Evolutionary conservation across 2,113 vertebrate genomes (phyloP).

Genomic region (Brachypodius melanocephalos): DNA sequence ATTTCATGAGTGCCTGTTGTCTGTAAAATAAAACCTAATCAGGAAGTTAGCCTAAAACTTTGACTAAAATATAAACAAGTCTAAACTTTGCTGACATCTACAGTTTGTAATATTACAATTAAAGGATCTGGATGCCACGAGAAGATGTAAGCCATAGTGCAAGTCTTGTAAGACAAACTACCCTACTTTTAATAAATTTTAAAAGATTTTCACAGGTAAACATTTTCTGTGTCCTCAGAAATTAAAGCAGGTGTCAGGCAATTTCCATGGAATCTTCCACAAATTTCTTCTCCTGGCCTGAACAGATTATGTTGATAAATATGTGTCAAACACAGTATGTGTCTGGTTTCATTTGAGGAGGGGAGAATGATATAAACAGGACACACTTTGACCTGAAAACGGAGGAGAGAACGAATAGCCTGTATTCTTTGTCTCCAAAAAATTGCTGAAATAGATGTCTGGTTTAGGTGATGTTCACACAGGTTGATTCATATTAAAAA

Average conservation of each 20-base stretch:
- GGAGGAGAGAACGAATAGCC: not conserved
- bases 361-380: not conserved
- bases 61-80: not conserved
- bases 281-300: not conserved
- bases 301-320: not conserved
- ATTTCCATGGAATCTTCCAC: not conserved
- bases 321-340: not conserved
- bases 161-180: not conserved
- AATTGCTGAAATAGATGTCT: not conserved
- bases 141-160: not conserved
- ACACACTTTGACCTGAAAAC: not conserved
- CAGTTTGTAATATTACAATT: not conserved
- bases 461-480: not conserved
- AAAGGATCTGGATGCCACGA: not conserved
- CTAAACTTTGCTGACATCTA: not conserved
- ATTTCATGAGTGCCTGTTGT: not conserved
- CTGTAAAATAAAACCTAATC: slow-evolving; percentile 2
- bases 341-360: not conserved
- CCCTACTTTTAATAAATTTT: not conserved
- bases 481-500: not conserved
- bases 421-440: not conserved
- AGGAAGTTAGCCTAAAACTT: not conserved
- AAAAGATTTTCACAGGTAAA: not conserved
- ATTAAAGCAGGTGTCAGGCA: not conserved
- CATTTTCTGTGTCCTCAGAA: not conserved